A percentile compares a stretch with the other conserved stretches of the same genome.
Evolutionary conservation across 2,113 vertebrate species (phyloP).

Genomic region (Procavia capensis): DNA sequence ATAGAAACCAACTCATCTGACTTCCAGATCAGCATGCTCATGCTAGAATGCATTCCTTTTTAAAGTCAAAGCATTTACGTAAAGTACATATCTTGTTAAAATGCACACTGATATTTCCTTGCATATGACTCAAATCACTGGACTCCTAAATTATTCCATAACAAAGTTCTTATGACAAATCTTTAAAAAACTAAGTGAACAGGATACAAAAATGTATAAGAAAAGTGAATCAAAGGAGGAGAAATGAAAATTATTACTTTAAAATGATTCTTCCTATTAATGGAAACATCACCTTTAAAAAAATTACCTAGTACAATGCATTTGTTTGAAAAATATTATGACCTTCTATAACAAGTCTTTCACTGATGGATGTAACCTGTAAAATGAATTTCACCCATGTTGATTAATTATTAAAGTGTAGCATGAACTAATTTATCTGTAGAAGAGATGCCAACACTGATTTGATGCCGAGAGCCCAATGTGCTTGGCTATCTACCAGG

Average conservation of each 20-base stretch:
- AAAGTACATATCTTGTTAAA: constrained; percentile 23
- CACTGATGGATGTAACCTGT: constrained; percentile 68
- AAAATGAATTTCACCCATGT: constrained; percentile 71
- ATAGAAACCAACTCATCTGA: constrained; percentile 45
- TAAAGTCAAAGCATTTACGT: constrained; percentile 50
- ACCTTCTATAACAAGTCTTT: constrained; percentile 78
- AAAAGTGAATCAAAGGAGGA: constrained; percentile 71
- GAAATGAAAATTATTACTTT: constrained; percentile 77
- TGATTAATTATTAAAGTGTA: constrained; percentile 78
- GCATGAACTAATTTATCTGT: constrained; percentile 73
- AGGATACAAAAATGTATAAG: constrained; percentile 70
- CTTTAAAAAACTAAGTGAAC: constrained; percentile 65
- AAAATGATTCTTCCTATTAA: constrained; percentile 78
- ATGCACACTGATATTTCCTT: constrained; percentile 46
- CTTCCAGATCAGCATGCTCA: constrained; percentile 51
- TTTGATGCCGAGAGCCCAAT: constrained; percentile 64
- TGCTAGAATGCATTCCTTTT: constrained; percentile 51
- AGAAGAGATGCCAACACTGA: constrained; percentile 79
- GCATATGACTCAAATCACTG: constrained; percentile 75
- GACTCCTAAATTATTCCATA: constrained; percentile 79
- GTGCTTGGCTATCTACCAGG: constrained; percentile 78
- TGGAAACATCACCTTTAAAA: constrained; percentile 75
- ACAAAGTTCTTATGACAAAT: constrained; percentile 79
- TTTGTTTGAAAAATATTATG: constrained; percentile 83
- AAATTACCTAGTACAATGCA: constrained; percentile 79